phyloP scores from a whole-genome alignment of 2,888 invertebrate species.

The Gastrophysa polygoni region DNA sequence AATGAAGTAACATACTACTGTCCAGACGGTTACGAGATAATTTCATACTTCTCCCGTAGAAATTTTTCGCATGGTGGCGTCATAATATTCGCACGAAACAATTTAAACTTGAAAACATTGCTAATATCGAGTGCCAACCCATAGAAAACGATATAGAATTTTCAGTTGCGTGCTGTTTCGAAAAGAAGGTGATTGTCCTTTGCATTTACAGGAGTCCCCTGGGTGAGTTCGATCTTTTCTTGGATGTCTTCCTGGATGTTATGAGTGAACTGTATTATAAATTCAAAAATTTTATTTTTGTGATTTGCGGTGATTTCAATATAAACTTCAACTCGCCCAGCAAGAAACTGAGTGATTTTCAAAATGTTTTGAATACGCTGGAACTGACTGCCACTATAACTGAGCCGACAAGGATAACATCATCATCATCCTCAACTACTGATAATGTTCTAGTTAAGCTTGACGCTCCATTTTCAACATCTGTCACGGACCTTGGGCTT shows the following conservation, averaged over 20 bases:
- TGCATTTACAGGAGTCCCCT: conserved; percentile 4
- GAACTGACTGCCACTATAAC: conserved; percentile 6
- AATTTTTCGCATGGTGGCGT: too few species aligned
- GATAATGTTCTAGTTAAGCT: conserved; percentile 1
- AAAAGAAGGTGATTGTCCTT: not conserved
- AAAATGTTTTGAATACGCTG: not conserved
- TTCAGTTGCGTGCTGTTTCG: not conserved
- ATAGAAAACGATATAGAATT: not conserved
- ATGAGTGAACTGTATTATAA: not conserved
- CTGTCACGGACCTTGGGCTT: not conserved
- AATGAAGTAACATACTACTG: too few species aligned
- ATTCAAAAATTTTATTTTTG: conserved; percentile 8
- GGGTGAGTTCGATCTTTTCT: conserved; percentile 10
- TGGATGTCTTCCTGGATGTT: conserved; percentile 10
- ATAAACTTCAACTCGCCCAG: not conserved
- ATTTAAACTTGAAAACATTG: too few species aligned
- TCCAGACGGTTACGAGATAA: too few species aligned
- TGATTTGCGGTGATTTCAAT: not conserved
- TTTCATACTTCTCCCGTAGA: too few species aligned
- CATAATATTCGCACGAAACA: too few species aligned
- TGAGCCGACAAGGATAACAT: conserved; percentile 6
- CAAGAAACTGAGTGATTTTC: conserved; percentile 2
- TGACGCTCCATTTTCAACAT: not conserved
- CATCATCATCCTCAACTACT: conserved; percentile 7
- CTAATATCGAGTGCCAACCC: too few species aligned